Evolutionary conservation across 35 echinoderm and acorn worm genomes (phyloP), one percentile per base, ranked within the genome.

Genomic region (Ptychodera flava): DNA sequence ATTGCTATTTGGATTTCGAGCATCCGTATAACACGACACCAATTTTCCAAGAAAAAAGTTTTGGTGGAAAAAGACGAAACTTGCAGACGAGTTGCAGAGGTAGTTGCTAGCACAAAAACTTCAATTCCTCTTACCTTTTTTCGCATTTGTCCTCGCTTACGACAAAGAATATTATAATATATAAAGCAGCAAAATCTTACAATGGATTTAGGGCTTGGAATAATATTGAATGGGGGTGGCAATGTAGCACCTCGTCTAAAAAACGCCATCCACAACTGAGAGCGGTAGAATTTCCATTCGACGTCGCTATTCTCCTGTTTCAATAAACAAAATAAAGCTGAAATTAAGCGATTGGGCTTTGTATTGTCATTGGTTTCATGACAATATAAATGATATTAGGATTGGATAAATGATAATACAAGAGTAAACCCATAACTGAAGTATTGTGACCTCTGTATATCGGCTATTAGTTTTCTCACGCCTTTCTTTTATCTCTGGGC

Each of bases 141-240:
- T 64, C 22, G 45, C 6, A 22, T 64, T 64, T 64, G 6, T 6
- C 45, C 45, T 22, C 22, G 6, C 45, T 64, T 64, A 12, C 45
- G 6, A 22, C 45, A 64, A 64, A 6, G 22, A 64, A 64, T 64
- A 64, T 22, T 22, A 64, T 64, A 64, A 64, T 64, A 64, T 6
- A 64, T 64, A 38, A 30, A 27, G 30, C 36, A 81, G 35, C 30
- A 81, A 6, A 52, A 31, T 38, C 79, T 36, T 1, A 37, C 31
- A 0, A 88, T 52, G 15, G 89, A 85, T 77, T 91, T 94, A 10
- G 86, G 90, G 76, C 84, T 87, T 31, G 93, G 93, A 27, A 94
- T 85, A n/a, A 94, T 52, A 36, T 94, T 94, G 84, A 94, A 94
- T 22, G 93, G 93, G 22, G 88, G 85, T 0, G 93, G 93, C 15